A percentile compares a stretch with the other conserved stretches of the same genome.
phyloP scores from a whole-genome alignment of 2,888 invertebrate genomes.

The Caenorhabditis japonica region DNA sequence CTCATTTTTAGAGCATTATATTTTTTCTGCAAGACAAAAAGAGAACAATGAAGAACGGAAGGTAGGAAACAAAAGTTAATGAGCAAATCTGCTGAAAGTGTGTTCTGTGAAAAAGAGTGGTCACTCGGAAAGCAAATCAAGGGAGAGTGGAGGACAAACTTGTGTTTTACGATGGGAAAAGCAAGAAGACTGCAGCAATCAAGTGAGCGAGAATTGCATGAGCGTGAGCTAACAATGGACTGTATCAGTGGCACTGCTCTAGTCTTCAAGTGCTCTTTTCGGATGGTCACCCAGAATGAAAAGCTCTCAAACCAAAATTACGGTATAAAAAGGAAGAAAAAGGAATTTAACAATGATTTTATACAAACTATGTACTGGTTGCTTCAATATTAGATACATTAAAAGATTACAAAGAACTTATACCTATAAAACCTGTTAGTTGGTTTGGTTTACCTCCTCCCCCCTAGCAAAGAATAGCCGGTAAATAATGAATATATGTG shows the following conservation, averaged over 20 bases:
- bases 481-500: too few species aligned
- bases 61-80: too few species aligned
- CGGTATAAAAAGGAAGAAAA: conserved; percentile 7
- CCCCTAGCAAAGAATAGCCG: too few species aligned
- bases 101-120: conserved; percentile 39
- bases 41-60: neutral
- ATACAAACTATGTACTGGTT: too few species aligned
- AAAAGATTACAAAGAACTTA: too few species aligned
- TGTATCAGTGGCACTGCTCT: conserved; percentile 50
- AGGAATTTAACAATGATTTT: conserved; percentile 1
- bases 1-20: conserved; percentile 23
- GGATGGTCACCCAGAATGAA: conserved; percentile 34
- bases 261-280: conserved; percentile 48
- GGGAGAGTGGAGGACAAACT: conserved; percentile 45
- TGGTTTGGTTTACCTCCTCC: too few species aligned
- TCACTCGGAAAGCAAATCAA: conserved; percentile 23
- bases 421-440: too few species aligned
- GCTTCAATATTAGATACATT: too few species aligned
- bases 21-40: conserved; percentile 2
- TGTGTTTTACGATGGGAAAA: conserved; percentile 45
- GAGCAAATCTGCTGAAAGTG: conserved; percentile 6
- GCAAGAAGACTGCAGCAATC: conserved; percentile 38
- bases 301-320: conserved; percentile 33
- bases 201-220: conserved; percentile 50
- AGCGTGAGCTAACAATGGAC: conserved; percentile 52